These are phyloP conservation scores for Sebastes trivittatus DNA, from an alignment of 2,797 vertebrate genomes.

Conservation along the genomic window DNA sequence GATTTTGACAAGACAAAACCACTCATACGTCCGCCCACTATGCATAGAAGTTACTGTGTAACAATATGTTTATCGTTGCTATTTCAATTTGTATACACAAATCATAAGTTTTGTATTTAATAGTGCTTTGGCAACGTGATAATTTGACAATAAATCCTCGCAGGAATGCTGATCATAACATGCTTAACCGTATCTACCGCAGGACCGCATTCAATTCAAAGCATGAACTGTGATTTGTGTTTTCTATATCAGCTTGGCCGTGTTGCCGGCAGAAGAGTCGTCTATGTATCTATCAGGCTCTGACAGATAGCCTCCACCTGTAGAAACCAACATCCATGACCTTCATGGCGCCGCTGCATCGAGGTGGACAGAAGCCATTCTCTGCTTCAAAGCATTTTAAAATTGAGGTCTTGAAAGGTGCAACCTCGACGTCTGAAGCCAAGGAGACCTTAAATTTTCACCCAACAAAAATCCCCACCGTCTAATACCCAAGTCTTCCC, in stretches of 20 bases:
- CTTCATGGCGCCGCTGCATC: conserved; percentile 24
- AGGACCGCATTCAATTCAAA: conserved; percentile 11
- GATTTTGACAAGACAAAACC: background rate
- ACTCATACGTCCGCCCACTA: background rate
- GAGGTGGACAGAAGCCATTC: conserved; percentile 73
- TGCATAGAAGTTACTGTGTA: background rate
- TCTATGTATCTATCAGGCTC: conserved; percentile 57
- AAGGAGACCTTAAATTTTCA: conserved; percentile 28
- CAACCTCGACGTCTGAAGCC: conserved; percentile 34
- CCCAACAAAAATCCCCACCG: conserved; percentile 20
- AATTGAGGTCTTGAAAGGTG: conserved; percentile 78
- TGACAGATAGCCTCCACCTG: conserved; percentile 57
- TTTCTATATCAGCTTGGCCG: conserved; percentile 13
- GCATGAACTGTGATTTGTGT: conserved; percentile 32
- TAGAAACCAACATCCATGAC: conserved; percentile 63
- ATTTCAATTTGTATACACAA: background rate
- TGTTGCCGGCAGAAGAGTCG: conserved; percentile 16
- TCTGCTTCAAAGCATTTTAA: conserved; percentile 75
- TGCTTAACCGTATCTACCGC: background rate
- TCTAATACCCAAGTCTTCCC: conserved; percentile 17
- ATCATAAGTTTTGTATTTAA: background rate
- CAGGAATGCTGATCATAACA: background rate
- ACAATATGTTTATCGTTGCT: background rate
- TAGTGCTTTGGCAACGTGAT: background rate
- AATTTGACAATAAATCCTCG: background rate